phyloP scores from a whole-genome alignment of 1,140 invertebrate species.

The Steinernema khuongi region DNA sequence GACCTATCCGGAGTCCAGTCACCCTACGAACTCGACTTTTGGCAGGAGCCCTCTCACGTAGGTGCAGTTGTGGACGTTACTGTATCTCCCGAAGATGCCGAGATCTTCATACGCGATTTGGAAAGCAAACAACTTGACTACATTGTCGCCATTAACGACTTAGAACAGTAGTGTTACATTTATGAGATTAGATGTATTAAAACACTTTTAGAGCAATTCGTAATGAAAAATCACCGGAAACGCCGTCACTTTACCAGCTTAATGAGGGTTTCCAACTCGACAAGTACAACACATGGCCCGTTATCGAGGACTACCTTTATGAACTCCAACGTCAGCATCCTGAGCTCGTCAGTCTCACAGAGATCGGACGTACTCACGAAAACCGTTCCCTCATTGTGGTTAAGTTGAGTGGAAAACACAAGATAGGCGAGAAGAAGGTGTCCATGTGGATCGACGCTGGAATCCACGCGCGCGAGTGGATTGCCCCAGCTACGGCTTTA shows the following conservation, averaged over 20 bases:
- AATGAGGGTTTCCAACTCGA: conserved; percentile 19
- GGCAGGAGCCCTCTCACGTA: conserved; percentile 48
- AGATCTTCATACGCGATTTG: conserved; percentile 46
- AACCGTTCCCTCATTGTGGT: conserved; percentile 50
- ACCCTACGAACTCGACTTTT: conserved; percentile 51
- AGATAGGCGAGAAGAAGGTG: conserved; percentile 28
- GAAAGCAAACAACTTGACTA: conserved; percentile 47
- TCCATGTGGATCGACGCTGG: conserved; percentile 60
- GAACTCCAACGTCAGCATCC: conserved; percentile 48
- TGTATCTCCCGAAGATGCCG: conserved; percentile 47
- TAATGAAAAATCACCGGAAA: conserved; percentile 30
- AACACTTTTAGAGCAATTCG: conserved; percentile 42
- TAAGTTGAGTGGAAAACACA: conserved; percentile 42
- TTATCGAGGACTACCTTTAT: conserved; percentile 46
- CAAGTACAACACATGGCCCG: conserved; percentile 40
- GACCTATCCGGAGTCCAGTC: conserved; percentile 37
- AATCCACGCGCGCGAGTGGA: conserved; percentile 60
- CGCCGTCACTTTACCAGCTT: conserved; percentile 26
- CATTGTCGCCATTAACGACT: conserved; percentile 53
- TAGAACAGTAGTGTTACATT: conserved; percentile 44
- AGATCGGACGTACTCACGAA: conserved; percentile 56
- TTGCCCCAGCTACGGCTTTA: conserved; percentile 52
- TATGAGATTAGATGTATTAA: conserved; percentile 6
- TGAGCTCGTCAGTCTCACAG: conserved; percentile 46
- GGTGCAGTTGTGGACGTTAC: conserved; percentile 47